These are phyloP conservation scores for Albula glossodonta DNA, from an alignment of 2,113 vertebrate species.

Conservation along the genomic window DNA sequence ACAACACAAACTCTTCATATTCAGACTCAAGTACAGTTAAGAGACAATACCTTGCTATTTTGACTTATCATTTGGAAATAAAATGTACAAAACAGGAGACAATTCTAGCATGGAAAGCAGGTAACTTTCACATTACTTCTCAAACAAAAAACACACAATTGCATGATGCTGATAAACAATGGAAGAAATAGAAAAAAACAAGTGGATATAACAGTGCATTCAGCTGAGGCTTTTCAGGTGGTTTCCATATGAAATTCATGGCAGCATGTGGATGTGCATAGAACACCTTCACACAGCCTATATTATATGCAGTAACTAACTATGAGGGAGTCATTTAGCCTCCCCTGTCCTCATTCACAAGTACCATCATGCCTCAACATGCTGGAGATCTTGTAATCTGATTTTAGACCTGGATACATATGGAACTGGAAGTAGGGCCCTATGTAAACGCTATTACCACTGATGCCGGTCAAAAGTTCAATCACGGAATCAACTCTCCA, in stretches of 20 bases:
- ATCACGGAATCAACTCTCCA: neutral
- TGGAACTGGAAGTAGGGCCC: neutral
- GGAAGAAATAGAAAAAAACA: no score
- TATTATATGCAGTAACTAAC: neutral
- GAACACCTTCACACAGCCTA: neutral
- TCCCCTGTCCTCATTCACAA: neutral
- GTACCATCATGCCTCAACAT: neutral
- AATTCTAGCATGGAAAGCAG: no score
- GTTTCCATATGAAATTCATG: neutral
- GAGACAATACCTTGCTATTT: no score
- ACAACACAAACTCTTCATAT: no score
- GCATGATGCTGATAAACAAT: no score
- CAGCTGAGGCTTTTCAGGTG: neutral
- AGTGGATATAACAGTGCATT: neutral
- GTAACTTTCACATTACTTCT: no score
- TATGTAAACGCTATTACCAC: neutral
- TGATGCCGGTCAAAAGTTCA: neutral
- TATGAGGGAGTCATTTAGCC: no score
- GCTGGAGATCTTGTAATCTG: neutral
- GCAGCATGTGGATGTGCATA: neutral
- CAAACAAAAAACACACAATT: no score
- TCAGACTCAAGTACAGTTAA: no score
- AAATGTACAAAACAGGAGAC: no score
- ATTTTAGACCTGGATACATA: neutral
- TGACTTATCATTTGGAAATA: no score